phyloP scores from a whole-genome alignment of 2,113 vertebrate genomes.

The Cheilinus undulatus region DNA sequence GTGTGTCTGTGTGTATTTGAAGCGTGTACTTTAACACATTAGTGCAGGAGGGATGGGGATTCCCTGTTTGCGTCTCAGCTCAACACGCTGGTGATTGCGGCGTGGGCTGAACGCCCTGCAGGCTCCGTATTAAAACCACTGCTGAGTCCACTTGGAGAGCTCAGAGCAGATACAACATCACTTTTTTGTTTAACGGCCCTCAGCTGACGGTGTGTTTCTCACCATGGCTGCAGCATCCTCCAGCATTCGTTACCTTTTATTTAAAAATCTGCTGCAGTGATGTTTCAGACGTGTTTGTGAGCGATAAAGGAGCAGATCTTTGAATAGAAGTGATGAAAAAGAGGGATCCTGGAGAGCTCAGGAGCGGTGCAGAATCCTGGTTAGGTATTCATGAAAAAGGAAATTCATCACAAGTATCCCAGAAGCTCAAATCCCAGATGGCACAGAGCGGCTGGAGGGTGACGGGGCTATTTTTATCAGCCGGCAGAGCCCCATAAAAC shows the following conservation, averaged over 20 bases:
- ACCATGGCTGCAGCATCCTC: background rate
- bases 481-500: conserved; percentile 47
- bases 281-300: background rate
- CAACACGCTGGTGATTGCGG: conserved; percentile 55
- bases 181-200: conserved; percentile 15
- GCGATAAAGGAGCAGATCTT: conserved; percentile 11
- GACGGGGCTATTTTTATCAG: conserved; percentile 79
- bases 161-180: conserved; percentile 30
- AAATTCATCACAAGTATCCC: conserved; percentile 69
- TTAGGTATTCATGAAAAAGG: conserved; percentile 71
- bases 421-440: conserved; percentile 70
- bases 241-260: conserved; percentile 11
- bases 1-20: conserved; percentile 33
- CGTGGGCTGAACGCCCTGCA: conserved; percentile 48
- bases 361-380: conserved; percentile 54
- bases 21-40: conserved; percentile 44
- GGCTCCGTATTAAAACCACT: conserved; percentile 57
- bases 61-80: conserved; percentile 77
- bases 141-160: conserved; percentile 33
- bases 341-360: conserved; percentile 27
- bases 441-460: conserved; percentile 64
- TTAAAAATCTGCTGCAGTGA: conserved; percentile 8
- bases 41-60: conserved; percentile 73
- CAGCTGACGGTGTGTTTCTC: conserved; percentile 3
- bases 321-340: conserved; percentile 28